phyloP scores from a whole-genome alignment of 2,888 invertebrate species.

The Phragmatobia fuliginosa region DNA sequence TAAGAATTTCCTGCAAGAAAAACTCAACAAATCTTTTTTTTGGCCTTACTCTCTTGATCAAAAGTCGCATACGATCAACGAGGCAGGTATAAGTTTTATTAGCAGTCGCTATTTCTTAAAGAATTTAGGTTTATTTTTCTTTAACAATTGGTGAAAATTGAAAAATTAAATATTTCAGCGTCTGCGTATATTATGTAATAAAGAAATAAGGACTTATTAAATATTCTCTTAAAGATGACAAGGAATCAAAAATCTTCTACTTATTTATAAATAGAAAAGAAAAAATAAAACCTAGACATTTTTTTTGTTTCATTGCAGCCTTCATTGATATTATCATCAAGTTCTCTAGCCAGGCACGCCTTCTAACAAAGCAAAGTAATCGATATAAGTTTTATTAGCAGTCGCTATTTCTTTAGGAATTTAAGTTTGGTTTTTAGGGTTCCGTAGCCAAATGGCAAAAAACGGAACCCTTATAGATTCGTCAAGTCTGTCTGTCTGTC shows the following conservation, averaged over 20 bases:
- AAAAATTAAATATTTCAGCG: too few species aligned
- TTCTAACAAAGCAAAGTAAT: conserved; percentile 24
- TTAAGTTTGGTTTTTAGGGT: background rate
- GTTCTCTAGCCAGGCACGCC: conserved; percentile 16
- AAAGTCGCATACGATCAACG: too few species aligned
- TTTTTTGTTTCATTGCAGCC: background rate
- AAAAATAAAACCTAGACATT: background rate
- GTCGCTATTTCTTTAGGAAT: conserved; percentile 16
- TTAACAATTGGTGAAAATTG: too few species aligned
- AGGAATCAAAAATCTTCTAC: background rate
- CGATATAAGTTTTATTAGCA: conserved; percentile 16
- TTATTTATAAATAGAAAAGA: background rate
- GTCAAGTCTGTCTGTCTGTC: too few species aligned
- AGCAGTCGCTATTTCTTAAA: too few species aligned
- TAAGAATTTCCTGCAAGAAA: too few species aligned
- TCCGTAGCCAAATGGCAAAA: too few species aligned
- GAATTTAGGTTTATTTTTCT: too few species aligned
- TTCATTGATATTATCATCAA: conserved; percentile 19
- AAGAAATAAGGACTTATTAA: background rate
- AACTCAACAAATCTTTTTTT: too few species aligned
- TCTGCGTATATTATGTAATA: background rate
- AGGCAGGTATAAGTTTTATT: too few species aligned
- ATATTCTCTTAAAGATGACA: background rate
- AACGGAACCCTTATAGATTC: too few species aligned
- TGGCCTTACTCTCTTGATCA: too few species aligned